Evolutionary conservation across 1,140 invertebrate species (phyloP).

Genomic region (Calycopis cecrops): DNA sequence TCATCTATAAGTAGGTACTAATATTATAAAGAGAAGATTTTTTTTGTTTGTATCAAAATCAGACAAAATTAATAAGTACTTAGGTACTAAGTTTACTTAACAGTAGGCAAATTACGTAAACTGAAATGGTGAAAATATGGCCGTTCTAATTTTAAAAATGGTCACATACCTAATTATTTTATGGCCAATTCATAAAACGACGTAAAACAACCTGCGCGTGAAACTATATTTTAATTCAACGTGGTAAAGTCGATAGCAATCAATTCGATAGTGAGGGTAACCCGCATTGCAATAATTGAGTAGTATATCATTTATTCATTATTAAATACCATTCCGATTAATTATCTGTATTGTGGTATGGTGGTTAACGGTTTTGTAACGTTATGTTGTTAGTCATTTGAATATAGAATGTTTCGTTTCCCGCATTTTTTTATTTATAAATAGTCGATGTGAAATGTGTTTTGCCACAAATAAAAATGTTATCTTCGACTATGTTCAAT

Average conservation of each 20-base stretch:
- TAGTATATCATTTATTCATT: slow-evolving; percentile 11
- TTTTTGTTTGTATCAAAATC: too few species aligned
- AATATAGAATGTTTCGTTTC: not conserved
- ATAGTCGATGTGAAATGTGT: too few species aligned
- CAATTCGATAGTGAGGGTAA: slow-evolving; percentile 1
- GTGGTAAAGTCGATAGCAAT: slow-evolving; percentile 3
- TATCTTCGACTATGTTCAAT: too few species aligned
- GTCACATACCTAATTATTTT: slow-evolving; percentile 7
- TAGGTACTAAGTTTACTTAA: too few species aligned
- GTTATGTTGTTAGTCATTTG: not conserved
- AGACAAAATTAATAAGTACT: too few species aligned
- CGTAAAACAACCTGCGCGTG: not conserved
- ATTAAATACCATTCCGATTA: slow-evolving; percentile 14
- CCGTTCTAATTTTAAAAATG: not conserved
- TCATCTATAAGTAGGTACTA: too few species aligned
- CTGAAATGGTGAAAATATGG: too few species aligned
- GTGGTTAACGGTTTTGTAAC: slow-evolving; percentile 45
- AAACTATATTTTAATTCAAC: slow-evolving; percentile 1
- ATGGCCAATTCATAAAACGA: not conserved
- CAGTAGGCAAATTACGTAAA: too few species aligned
- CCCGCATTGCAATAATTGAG: slow-evolving; percentile 11
- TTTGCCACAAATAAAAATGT: too few species aligned
- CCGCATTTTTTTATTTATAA: too few species aligned
- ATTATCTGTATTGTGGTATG: slow-evolving; percentile 23
- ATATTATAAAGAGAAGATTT: too few species aligned